These are phyloP conservation scores for Ameiurus melas DNA, from an alignment of 2,113 vertebrate species.

Conservation along the genomic window DNA sequence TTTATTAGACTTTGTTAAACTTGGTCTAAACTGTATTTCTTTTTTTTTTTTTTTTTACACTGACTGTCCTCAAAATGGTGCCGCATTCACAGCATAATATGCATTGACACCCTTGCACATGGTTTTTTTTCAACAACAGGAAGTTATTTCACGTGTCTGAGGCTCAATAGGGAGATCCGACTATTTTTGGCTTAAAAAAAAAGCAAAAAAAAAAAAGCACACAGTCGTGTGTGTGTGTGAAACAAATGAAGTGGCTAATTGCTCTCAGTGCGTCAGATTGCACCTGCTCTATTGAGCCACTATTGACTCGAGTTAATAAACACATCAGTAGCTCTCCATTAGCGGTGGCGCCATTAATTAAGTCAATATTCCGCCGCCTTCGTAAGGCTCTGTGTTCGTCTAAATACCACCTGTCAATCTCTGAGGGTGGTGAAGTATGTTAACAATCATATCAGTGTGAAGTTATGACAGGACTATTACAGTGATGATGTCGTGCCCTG, in stretches of 20 bases:
- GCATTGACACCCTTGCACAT: neutral
- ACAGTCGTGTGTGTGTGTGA: neutral
- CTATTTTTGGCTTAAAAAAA: slow-evolving; percentile 6
- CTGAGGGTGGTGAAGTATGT: neutral
- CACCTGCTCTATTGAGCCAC: slow-evolving; percentile 37
- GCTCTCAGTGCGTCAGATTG: slow-evolving; percentile 29
- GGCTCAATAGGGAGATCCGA: neutral
- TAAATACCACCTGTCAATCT: slow-evolving; percentile 39
- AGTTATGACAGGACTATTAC: neutral
- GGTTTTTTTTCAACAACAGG: neutral
- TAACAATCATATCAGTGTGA: slow-evolving; percentile 3
- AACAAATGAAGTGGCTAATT: slow-evolving; percentile 34
- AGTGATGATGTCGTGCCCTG: neutral
- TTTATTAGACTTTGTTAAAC: neutral
- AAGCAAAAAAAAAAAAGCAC: neutral
- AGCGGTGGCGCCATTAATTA: slow-evolving; percentile 34
- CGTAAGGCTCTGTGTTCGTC: slow-evolving; percentile 11
- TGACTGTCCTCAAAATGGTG: neutral
- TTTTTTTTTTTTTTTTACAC: neutral
- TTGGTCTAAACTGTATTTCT: neutral
- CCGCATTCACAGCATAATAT: neutral
- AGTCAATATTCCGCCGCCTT: slow-evolving; percentile 25
- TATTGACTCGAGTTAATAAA: slow-evolving; percentile 39
- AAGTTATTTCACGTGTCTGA: neutral
- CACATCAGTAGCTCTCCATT: slow-evolving; percentile 44